Conservation (phyloP, 2,888 invertebrate genomes). For the Actias luna region DNA sequence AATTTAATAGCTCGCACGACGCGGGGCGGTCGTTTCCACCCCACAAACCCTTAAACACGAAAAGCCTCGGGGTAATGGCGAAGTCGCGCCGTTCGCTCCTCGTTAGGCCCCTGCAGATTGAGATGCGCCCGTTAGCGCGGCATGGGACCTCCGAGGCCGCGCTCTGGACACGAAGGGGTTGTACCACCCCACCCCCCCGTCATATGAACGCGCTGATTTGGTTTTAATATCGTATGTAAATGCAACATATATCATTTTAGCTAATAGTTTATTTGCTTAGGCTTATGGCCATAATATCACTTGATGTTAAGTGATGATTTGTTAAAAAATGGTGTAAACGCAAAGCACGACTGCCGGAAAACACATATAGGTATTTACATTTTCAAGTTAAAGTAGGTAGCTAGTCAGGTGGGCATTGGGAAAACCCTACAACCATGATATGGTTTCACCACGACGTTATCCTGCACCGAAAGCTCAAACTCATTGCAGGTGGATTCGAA, state of each 20-base stretch:
- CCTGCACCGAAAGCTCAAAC: too few species aligned
- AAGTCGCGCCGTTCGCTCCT: slow-evolving; percentile 51
- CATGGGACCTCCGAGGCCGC: not conserved
- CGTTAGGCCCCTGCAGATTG: slow-evolving; percentile 58
- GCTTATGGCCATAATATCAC: too few species aligned
- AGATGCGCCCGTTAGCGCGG: slow-evolving; percentile 38
- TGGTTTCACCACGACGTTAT: too few species aligned
- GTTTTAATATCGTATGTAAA: not conserved
- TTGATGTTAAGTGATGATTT: too few species aligned
- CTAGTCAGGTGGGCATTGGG: too few species aligned
- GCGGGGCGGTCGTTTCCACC: slow-evolving; percentile 5
- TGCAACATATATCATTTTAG: not conserved
- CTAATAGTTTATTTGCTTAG: too few species aligned
- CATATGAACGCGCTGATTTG: not conserved
- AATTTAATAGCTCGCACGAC: slow-evolving; percentile 2
- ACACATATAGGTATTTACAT: too few species aligned
- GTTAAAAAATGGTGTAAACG: too few species aligned
- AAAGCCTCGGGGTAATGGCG: slow-evolving; percentile 29
- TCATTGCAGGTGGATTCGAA: too few species aligned
- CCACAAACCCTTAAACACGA: slow-evolving; percentile 17
- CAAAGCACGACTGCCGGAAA: too few species aligned
- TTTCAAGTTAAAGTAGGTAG: too few species aligned
- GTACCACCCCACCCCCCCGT: not conserved
- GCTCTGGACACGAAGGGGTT: slow-evolving; percentile 6
- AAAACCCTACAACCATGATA: too few species aligned